Percentiles rank a stretch among this genome's conserved stretches.
Evolutionary conservation across 2,888 invertebrate species (phyloP).

Genomic region (Drepanosiphum platanoidis): DNA sequence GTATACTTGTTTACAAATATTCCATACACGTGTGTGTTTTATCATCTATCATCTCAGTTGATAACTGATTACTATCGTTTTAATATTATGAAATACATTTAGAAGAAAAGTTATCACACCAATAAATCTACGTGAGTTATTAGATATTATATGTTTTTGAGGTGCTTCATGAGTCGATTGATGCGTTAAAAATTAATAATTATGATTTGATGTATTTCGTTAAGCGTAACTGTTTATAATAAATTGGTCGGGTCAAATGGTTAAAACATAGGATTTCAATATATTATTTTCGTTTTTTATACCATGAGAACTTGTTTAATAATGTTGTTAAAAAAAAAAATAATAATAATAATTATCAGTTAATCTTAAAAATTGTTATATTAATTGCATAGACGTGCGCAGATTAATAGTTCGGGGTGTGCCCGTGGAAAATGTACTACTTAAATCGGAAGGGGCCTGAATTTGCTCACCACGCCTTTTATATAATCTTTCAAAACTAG

Average conservation of each 20-base stretch:
- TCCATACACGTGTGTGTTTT: not conserved
- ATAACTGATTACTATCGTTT: not conserved
- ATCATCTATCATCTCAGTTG: not conserved
- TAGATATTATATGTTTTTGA: no score
- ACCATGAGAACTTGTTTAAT: not conserved
- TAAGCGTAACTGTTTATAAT: not conserved
- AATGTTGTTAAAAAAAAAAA: not conserved
- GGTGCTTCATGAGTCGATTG: not conserved
- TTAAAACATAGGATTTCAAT: not conserved
- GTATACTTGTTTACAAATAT: not conserved
- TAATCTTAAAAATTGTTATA: no score
- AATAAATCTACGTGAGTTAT: not conserved
- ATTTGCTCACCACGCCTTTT: no score
- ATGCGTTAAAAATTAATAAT: not conserved
- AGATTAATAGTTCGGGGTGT: no score
- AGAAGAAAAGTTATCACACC: not conserved
- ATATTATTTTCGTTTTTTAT: not conserved
- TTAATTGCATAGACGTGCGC: no score
- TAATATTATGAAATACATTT: not conserved
- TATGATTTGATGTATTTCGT: not conserved
- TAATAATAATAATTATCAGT: no score
- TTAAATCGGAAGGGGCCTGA: no score
- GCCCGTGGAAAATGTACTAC: no score
- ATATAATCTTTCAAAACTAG: no score
- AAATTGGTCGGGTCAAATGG: not conserved